Conservation (phyloP, 2,888 invertebrate species). For the Adineta ricciae region DNA sequence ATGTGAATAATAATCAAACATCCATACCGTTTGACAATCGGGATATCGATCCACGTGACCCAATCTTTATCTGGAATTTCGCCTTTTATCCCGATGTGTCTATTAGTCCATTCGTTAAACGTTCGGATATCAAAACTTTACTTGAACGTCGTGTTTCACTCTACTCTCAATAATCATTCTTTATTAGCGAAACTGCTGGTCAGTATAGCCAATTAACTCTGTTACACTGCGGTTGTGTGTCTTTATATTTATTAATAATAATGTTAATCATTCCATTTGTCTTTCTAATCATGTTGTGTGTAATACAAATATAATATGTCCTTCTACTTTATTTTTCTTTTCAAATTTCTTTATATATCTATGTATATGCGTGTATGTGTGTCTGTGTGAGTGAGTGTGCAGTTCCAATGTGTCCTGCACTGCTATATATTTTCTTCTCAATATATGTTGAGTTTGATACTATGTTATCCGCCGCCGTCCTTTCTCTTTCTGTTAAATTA, state of each 20-base stretch:
- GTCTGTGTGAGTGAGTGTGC: background rate
- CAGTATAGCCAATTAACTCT: background rate
- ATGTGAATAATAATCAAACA: background rate
- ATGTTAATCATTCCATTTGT: background rate
- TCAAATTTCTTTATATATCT: background rate
- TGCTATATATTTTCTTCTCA: background rate
- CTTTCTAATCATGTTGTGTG: constrained; percentile 1
- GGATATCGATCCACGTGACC: constrained; percentile 13
- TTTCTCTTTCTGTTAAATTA: background rate
- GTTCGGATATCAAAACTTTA: background rate
- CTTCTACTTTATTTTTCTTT: background rate
- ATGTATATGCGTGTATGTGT: background rate
- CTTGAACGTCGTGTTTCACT: constrained; percentile 7
- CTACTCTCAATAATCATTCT: background rate
- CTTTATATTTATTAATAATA: constrained; percentile 5
- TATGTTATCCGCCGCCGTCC: background rate
- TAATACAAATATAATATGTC: background rate
- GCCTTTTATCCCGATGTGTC: constrained; percentile 1
- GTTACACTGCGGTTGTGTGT: background rate
- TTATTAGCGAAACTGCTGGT: background rate
- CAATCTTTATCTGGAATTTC: constrained; percentile 21
- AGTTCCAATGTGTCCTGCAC: background rate
- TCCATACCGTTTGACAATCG: background rate
- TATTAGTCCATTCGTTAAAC: constrained; percentile 11
- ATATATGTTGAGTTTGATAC: background rate